Evolutionary conservation across 2,113 vertebrate species (phyloP), one percentile per base, ranked within the genome.

Genomic region (Chionodraco myersi): DNA sequence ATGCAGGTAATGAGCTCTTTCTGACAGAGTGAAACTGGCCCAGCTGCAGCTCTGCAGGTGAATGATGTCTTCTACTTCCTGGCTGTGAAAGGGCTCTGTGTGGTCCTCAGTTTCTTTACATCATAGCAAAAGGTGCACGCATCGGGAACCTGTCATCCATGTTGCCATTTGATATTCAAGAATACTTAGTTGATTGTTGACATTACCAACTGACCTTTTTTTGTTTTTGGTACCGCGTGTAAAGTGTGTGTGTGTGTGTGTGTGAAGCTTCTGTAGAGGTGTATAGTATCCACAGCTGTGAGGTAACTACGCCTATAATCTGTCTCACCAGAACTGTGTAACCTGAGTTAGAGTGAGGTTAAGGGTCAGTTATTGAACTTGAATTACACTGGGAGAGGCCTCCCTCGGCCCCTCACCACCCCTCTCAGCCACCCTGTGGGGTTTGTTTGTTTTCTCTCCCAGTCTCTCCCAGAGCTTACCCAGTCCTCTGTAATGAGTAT

Each of bases 391-490:
- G 88, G 87, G 91, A 88, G 88, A 89, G 90, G 85, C 89, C 91
- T 85, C 83, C 66, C 78, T 76, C 53, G 23, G 84, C 72, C 83
- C 82, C 82, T 83, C 87, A 63, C 76, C 86, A 61, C 53, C 77
- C 72, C 67, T 79, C 86, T 74, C 89, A 82, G 83, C 80, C 86
- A 86, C 90, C 90, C 88, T 88, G 89, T 89, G 72, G 90, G 91
- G 91, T 92, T 89, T 94, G 91, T 93, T 94, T 94, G 93, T 93
- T 92, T 94, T 93, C 88, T 90, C 91, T 87, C 91, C 89, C 83
- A 75, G 90, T 88, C 87, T 91, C 89, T 93, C 91, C 85, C 88
- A 88, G 89, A 91, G 86, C 86, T 88, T 80, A 86, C 82, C 89
- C 91, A 89, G 87, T 86, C 83, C 87, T 79, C 86, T 89, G 84